Evolutionary conservation across 37 sponge, comb jelly and placozoan genomes (phyloP).

Genomic region (Beroe ovata): DNA sequence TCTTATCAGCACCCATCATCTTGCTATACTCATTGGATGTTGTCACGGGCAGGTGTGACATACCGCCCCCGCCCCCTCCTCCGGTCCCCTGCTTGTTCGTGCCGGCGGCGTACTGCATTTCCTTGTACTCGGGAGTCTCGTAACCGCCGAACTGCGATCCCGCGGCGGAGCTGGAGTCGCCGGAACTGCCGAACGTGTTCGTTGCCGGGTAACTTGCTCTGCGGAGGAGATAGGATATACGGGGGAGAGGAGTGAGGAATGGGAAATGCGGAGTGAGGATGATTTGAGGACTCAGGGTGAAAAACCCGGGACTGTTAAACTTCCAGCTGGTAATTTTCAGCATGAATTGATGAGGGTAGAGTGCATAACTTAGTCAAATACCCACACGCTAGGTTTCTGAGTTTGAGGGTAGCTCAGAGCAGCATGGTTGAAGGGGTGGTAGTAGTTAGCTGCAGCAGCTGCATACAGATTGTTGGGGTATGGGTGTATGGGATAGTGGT

Average conservation of each 20-base stretch:
- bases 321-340: too few species aligned
- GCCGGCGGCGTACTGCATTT: background rate
- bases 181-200: conserved; percentile 29
- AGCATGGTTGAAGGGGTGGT: conserved; percentile 35
- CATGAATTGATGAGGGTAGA: background rate
- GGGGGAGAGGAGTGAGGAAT: too few species aligned
- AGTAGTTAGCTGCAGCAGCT: conserved; percentile 37
- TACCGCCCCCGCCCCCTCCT: background rate
- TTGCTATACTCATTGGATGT: conserved; percentile 31
- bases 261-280: too few species aligned
- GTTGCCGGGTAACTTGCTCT: conserved; percentile 55
- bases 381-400: conserved; percentile 59
- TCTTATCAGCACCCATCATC: conserved; percentile 39
- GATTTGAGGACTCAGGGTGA: too few species aligned
- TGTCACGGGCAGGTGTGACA: conserved; percentile 17
- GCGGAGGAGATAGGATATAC: too few species aligned
- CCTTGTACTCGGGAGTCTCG: conserved; percentile 27
- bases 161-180: background rate
- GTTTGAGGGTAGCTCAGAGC: conserved; percentile 40
- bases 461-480: conserved; percentile 56
- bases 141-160: background rate
- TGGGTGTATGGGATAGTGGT: conserved; percentile 49
- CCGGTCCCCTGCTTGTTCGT: background rate
- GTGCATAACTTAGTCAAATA: background rate
- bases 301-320: too few species aligned